Evolutionary conservation across 2,888 invertebrate genomes (phyloP), one percentile per base, ranked within the genome.

Genomic region (Campoplex capitator): DNA sequence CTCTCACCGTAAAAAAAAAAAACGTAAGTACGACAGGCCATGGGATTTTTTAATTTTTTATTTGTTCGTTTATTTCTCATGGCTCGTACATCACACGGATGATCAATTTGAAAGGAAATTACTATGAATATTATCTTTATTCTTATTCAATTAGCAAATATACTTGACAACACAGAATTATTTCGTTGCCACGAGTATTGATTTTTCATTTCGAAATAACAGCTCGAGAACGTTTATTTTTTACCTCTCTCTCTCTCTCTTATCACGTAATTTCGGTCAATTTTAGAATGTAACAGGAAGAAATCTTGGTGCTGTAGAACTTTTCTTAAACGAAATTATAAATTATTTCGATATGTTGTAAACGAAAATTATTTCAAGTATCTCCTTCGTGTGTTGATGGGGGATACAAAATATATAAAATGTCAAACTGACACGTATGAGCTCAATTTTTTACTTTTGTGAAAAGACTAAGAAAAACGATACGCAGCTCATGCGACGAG

Each of bases 1-100:
- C 84, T 79, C 82, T 85, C 62, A 83, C 51, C 35, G 13, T 83
- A 65, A 76, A 83, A 83, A 81, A 83, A 88, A 88, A 88, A 87
- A 76, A 75, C 68, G 75, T 87, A 86, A 45, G 88, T 78, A 51
- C 51, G 18, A 51, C 18, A 51, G 18, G n/a, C 51, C 51, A 51
- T 51, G 16, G 18, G 51, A 51, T 51, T 51, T 51, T 51, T 51
- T 1, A 7, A n/a, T n/a, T 51, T 18, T 51, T 51, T 51, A 51
- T 51, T 51, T 18, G 18, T 51, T n/a, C 51, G 18, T 18, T 51
- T 18, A 7, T 51, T n/a, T 18, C 51, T 51, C 51, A 18, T 51
- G 51, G 51, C 51, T 51, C 18, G 51, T 51, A 51, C 51, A 51
- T 7, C 16, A 51, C 6, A 51, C 51, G 51, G 48, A 48, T 16